Conservation (phyloP, 2,113 vertebrate species). For the Nycticryphes semicollaris region DNA sequence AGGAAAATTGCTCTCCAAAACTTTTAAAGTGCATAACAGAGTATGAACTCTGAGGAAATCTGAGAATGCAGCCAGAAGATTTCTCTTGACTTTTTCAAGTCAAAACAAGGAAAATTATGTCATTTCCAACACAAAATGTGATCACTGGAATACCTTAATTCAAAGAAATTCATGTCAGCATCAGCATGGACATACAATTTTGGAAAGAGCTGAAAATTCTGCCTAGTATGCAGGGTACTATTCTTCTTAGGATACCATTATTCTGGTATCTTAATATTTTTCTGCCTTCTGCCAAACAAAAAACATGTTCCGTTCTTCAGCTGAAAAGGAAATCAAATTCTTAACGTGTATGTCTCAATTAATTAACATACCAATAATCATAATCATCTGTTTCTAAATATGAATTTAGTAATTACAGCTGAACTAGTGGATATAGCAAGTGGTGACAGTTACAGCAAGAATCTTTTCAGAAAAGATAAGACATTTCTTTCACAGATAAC, state of each 20-base stretch:
- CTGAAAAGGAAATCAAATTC: background rate
- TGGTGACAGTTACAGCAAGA: background rate
- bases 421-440: background rate
- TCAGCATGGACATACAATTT: background rate
- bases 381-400: background rate
- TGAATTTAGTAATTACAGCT: background rate
- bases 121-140: background rate
- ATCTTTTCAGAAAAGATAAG: background rate
- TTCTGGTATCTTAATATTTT: background rate
- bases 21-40: background rate
- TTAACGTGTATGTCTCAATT: background rate
- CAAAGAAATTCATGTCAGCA: background rate
- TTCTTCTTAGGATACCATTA: background rate
- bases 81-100: background rate
- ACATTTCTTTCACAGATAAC: background rate
- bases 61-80: background rate
- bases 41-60: background rate
- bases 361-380: background rate
- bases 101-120: background rate
- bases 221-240: background rate
- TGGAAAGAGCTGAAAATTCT: background rate
- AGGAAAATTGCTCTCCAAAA: background rate
- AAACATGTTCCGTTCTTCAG: background rate
- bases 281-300: background rate
- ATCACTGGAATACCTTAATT: background rate